A percentile compares a stretch with the other conserved stretches of the same genome.
Evolutionary conservation across 2,797 vertebrate species (phyloP).

Genomic region (Novumbra hubbsi): DNA sequence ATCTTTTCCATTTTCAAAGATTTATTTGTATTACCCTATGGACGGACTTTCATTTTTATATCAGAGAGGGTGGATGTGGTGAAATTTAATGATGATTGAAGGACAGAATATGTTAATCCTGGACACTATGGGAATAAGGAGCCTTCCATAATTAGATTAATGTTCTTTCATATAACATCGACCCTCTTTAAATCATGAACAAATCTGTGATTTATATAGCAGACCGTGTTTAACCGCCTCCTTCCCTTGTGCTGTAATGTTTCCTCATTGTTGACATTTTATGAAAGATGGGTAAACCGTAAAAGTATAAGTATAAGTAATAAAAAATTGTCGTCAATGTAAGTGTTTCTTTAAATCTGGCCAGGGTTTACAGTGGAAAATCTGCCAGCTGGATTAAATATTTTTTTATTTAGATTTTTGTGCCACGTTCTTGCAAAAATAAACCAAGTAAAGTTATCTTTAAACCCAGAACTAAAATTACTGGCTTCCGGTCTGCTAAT

Average conservation of each 20-base stretch:
- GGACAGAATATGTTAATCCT: not conserved
- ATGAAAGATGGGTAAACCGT: not conserved
- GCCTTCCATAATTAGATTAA: not conserved
- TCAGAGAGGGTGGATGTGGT: not conserved
- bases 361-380: no score
- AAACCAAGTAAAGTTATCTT: no score
- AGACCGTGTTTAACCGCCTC: not conserved
- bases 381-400: no score
- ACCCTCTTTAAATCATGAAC: not conserved
- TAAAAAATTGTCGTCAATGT: no score
- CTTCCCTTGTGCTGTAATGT: not conserved
- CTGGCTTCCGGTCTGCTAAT: no score
- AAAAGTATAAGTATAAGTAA: no score
- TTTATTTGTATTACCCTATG: not conserved
- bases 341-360: no score
- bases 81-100: not conserved
- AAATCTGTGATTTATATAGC: not conserved
- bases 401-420: no score
- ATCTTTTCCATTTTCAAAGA: not conserved
- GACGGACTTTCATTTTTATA: not conserved
- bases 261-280: not conserved
- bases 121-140: not conserved
- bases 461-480: no score
- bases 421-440: no score
- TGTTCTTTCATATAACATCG: not conserved